Base-by-base conservation (phyloP, 2,888 invertebrate genomes). In the Brenthis daphne region DNA sequence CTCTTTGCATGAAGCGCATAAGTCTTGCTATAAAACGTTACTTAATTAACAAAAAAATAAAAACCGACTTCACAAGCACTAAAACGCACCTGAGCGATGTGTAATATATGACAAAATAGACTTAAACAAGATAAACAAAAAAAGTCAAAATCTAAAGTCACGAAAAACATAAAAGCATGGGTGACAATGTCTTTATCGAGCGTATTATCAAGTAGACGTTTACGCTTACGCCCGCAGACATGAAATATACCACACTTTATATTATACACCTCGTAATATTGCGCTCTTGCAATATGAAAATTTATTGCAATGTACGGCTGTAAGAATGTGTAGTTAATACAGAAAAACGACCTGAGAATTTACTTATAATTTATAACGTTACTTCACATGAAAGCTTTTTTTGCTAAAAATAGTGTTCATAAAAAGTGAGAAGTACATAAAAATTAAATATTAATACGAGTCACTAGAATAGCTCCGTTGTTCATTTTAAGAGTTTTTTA, bases 221-320 rank as follows among this genome's bases (percentile, higher is more conserved):
- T 79, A 82, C 79, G 81, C 80, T 82, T 61, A 63, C 67, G 50
- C 61, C 37, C 86, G 82, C 85, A 80, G 86, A 85, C 83, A 88
- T 90, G 89, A 91, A 84, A 87, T 92, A 91, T 87, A 85, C 84
- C 87, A 87, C 86, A 89, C 89, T 90, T 87, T 86, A 43, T 43
- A 43, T 43, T 43, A 43, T 43, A 85, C 87, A 85, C 87, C 84
- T 82, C 85, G 84, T 87, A 86, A 90, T 90, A 92, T 90, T 89
- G 86, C 90, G 87, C 85, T 88, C 88, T 84, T 85, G 88, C 89
- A 87, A 89, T 91, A 91, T 92, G 86, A 90, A 90, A 91, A 92
- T 91, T 90, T 91, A 92, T 91, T 85, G 87, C 87, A 86, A 85
- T 84, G 83, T 85, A 81, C 83, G 83, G 80, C 81, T 83, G 82